Conservation (phyloP, 2,113 vertebrate species). For the Dissostichus mawsoni region DNA sequence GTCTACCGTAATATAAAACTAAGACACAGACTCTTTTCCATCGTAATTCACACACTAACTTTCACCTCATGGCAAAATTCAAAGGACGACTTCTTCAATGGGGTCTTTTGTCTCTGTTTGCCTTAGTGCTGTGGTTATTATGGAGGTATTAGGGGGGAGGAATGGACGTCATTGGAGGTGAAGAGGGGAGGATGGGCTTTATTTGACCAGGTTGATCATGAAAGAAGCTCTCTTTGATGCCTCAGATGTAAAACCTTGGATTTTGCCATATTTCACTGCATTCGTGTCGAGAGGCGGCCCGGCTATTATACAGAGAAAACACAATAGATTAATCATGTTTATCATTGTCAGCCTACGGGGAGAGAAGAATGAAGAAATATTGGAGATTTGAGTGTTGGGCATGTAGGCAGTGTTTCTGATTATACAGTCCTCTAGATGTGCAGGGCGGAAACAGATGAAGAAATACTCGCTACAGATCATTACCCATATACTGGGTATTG, state of each 20-base stretch:
- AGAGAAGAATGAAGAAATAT: slow-evolving; percentile 30
- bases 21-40: too few relatives aligned
- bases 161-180: not conserved
- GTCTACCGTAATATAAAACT: too few relatives aligned
- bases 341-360: slow-evolving; percentile 15
- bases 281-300: slow-evolving; percentile 22
- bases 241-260: not conserved
- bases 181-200: slow-evolving; percentile 19
- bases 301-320: slow-evolving; percentile 7
- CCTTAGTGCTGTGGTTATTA: too few relatives aligned
- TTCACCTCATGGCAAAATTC: too few relatives aligned
- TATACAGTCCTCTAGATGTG: slow-evolving; percentile 31
- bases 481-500: not conserved
- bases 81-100: too few relatives aligned
- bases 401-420: slow-evolving; percentile 50
- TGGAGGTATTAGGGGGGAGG: not conserved
- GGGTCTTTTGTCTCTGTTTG: too few relatives aligned
- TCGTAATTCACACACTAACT: too few relatives aligned
- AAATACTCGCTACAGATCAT: slow-evolving; percentile 17
- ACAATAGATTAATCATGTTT: slow-evolving; percentile 43
- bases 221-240: slow-evolving; percentile 16
- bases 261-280: slow-evolving; percentile 20
- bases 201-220: slow-evolving; percentile 49
- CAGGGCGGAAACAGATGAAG: slow-evolving; percentile 22
- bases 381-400: slow-evolving; percentile 30